Conservation (phyloP, 2,888 invertebrate genomes). For the Siphlonurus alternatus region DNA sequence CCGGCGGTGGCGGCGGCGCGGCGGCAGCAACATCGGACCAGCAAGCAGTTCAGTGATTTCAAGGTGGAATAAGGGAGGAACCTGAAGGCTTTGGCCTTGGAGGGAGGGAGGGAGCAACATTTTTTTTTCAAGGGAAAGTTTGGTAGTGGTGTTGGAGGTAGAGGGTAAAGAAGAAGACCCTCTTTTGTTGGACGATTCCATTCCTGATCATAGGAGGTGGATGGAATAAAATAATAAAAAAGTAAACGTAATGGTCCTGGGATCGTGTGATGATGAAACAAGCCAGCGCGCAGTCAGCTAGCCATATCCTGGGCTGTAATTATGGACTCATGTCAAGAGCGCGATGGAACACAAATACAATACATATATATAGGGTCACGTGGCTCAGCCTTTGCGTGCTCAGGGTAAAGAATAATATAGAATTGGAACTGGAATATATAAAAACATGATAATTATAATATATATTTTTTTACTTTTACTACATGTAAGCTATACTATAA, state of each 20-base stretch:
- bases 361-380: background rate
- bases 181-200: background rate
- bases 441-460: too few relatives aligned
- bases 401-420: too few relatives aligned
- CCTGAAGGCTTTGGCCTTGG: background rate
- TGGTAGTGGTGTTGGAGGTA: background rate
- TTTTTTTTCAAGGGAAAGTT: background rate
- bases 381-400: background rate
- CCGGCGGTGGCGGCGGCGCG: background rate
- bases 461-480: too few relatives aligned
- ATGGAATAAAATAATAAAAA: background rate
- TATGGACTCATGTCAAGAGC: background rate
- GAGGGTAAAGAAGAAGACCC: background rate
- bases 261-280: background rate
- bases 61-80: background rate
- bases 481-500: too few relatives aligned
- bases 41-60: background rate
- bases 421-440: too few relatives aligned
- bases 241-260: background rate
- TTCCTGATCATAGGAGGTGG: background rate
- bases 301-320: background rate
- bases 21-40: background rate
- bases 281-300: background rate
- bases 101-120: too few relatives aligned
- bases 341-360: background rate